Percentiles rank a stretch among this genome's conserved stretches.
Evolutionary conservation across 2,797 vertebrate species (phyloP).

Genomic region (Xerus rutilus): DNA sequence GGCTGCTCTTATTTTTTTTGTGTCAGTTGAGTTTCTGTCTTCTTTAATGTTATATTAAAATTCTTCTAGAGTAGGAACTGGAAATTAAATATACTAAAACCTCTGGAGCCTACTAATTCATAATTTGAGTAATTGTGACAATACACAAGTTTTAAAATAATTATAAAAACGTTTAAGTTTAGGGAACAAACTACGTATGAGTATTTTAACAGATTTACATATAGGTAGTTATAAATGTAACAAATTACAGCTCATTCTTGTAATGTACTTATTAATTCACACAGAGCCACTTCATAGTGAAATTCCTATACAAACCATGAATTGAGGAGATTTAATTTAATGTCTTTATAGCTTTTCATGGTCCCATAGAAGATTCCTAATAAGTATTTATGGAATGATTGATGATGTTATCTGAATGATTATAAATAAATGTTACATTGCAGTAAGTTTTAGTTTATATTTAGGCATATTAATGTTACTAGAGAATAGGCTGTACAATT

Average conservation of each 20-base stretch:
- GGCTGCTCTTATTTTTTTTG: neutral
- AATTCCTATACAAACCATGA: slow-evolving; percentile 34
- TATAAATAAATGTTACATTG: slow-evolving; percentile 35
- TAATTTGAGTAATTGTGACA: slow-evolving; percentile 36
- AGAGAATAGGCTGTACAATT: neutral
- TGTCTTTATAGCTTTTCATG: neutral
- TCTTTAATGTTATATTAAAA: slow-evolving; percentile 17
- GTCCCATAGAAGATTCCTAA: neutral
- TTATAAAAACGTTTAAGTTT: neutral
- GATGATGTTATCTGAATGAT: slow-evolving; percentile 17
- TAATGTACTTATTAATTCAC: neutral
- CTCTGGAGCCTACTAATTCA: slow-evolving; percentile 5
- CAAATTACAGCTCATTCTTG: slow-evolving; percentile 19
- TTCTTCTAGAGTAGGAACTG: slow-evolving; percentile 35
- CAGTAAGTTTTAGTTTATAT: neutral
- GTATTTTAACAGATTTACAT: slow-evolving; percentile 21
- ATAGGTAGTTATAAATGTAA: slow-evolving; percentile 2
- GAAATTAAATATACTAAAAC: slow-evolving; percentile 53
- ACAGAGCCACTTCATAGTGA: neutral
- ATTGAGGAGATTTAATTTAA: slow-evolving; percentile 41
- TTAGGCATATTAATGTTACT: neutral
- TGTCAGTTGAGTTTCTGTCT: slow-evolving; percentile 20
- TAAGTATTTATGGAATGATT: slow-evolving; percentile 17
- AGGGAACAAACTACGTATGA: neutral
- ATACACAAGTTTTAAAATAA: neutral